These are phyloP conservation scores for Lagocephalus sceleratus DNA, from an alignment of 2,797 vertebrate genomes.

Conservation along the genomic window DNA sequence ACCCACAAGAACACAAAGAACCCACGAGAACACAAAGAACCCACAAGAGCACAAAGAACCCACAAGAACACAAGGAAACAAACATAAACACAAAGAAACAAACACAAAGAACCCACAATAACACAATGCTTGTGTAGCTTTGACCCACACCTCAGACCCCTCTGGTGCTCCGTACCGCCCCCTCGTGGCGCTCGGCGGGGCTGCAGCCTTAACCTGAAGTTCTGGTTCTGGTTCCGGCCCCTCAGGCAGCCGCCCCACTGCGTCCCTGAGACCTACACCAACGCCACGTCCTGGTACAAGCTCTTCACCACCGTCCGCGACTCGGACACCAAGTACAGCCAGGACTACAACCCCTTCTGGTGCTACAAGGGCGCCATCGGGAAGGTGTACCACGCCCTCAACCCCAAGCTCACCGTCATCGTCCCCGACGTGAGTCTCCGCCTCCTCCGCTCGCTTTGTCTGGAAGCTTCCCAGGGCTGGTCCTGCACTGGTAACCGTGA, in stretches of 20 bases:
- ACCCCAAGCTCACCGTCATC: slow-evolving; percentile 95
- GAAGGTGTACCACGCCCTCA: slow-evolving; percentile 95
- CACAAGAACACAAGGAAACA: too few species aligned
- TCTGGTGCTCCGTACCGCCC: too few species aligned
- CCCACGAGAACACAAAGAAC: too few species aligned
- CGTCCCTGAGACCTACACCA: slow-evolving; percentile 92
- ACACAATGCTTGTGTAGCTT: too few species aligned
- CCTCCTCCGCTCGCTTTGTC: not conserved
- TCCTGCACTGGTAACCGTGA: slow-evolving; percentile 8
- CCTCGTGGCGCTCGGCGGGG: too few species aligned
- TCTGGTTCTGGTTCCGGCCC: too few species aligned
- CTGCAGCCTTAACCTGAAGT: too few species aligned
- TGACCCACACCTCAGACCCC: too few species aligned
- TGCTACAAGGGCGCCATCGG: slow-evolving; percentile 98
- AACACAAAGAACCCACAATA: too few species aligned
- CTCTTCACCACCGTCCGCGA: slow-evolving; percentile 94
- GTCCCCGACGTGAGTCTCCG: slow-evolving; percentile 89
- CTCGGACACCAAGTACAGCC: slow-evolving; percentile 91
- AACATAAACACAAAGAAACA: too few species aligned
- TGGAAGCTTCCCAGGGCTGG: slow-evolving; percentile 4
- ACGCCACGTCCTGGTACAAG: slow-evolving; percentile 96
- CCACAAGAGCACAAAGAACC: too few species aligned
- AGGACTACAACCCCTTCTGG: slow-evolving; percentile 99
- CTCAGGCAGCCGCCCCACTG: slow-evolving; percentile 95
- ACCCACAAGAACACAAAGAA: too few species aligned